Percentiles rank a stretch among this genome's conserved stretches.
Evolutionary conservation across 2,888 invertebrate species (phyloP).

Genomic region (Platycheirus rosarum): DNA sequence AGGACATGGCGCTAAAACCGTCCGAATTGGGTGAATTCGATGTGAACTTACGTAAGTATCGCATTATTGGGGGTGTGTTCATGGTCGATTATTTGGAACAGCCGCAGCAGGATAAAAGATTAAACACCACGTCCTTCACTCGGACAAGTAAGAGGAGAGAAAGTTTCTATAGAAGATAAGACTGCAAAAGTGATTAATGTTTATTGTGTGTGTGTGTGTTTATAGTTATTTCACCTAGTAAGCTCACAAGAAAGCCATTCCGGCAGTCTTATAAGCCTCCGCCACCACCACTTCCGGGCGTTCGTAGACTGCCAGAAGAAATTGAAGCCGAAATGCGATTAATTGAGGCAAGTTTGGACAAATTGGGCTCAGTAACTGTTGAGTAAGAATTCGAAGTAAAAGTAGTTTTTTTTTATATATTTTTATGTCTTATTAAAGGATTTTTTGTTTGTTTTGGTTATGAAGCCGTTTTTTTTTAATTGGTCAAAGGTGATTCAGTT

Average conservation of each 20-base stretch:
- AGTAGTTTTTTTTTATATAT: neutral
- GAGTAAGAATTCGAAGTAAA: conserved; percentile 84
- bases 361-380: conserved; percentile 87
- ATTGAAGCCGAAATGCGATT: conserved; percentile 90
- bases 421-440: too few relatives aligned
- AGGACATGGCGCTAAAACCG: conserved; percentile 79
- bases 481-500: too few relatives aligned
- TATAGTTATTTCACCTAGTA: conserved; percentile 82
- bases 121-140: conserved; percentile 80
- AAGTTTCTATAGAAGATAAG: neutral
- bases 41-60: conserved; percentile 89
- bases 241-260: conserved; percentile 85
- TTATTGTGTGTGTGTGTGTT: conserved; percentile 25
- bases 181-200: conserved; percentile 30
- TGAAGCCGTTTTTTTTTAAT: too few relatives aligned
- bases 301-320: conserved; percentile 89
- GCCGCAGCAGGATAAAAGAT: conserved; percentile 87
- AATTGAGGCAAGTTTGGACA: conserved; percentile 89
- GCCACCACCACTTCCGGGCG: conserved; percentile 86
- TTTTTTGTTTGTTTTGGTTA: too few relatives aligned
- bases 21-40: conserved; percentile 84
- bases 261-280: conserved; percentile 88
- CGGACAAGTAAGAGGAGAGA: conserved; percentile 78
- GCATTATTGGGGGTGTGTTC: conserved; percentile 90
- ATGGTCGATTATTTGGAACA: conserved; percentile 89